Base-by-base conservation (phyloP, 2,113 vertebrate genomes). In the Cinclus mexicanus region DNA sequence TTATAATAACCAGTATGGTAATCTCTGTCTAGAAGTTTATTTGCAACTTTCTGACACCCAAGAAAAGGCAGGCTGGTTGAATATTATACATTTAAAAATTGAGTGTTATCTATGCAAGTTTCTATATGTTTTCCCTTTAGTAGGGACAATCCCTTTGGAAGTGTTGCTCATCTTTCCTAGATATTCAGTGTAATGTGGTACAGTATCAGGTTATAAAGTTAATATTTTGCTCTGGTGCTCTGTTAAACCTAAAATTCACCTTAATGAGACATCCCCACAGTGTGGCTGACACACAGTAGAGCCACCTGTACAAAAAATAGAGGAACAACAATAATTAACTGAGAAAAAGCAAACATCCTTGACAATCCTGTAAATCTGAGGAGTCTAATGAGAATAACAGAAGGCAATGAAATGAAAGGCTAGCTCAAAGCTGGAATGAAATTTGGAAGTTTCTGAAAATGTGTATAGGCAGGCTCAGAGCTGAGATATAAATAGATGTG, bases 401-500 rank as follows among this genome's bases (percentile, higher is more conserved):
- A 49, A 85, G 3, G 11, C 28, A 69, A 65, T 77, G 50, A 80
- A 84, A 90, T 67, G 55, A 64, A 83, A 80, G 55, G 35, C 13
- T 31, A 85, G 63, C 70, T 91, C 31, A 74, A 63, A 83, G 39
- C 67, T 74, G 52, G 35, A 83, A 74, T 37, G 71, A 37, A 64
- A 88, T 44, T 46, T 41, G 47, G 63, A 90, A 52, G 47, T n/a
- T 39, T 79, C 39, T 68, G 81, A 25, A 53, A 49, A 25, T 9
- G 55, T 25, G 50, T 31, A 87, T 7, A 41, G 56, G 44, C 67
- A 91, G 84, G 57, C 59, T 85, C 31, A 72, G 59, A 69, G 52
- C 55, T 55, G 55, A 68, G 47, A 10, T 93, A 70, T 37, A 88
- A 95, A 96, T 83, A 86, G 47, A 65, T 93, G 77, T 93, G 57